These are phyloP conservation scores for Silvanus unidentatus DNA, from an alignment of 2,888 invertebrate species.

Conservation along the genomic window DNA sequence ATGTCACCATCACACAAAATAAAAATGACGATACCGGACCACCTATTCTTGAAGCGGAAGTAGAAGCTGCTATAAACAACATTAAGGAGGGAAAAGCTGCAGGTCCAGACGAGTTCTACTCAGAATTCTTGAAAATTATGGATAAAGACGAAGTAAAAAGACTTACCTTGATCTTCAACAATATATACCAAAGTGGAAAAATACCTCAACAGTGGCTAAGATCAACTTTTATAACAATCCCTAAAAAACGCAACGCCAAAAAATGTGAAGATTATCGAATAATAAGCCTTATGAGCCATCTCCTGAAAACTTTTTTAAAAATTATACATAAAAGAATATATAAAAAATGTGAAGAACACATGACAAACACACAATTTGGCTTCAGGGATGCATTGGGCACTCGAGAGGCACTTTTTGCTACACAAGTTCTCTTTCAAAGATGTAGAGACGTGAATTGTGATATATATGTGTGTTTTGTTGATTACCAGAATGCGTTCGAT, in stretches of 20 bases:
- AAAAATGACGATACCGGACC: no score
- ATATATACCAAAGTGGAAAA: constrained; percentile 10
- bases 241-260: constrained; percentile 13
- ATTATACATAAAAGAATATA: no score
- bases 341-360: constrained; percentile 11
- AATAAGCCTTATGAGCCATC: constrained; percentile 18
- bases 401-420: constrained; percentile 11
- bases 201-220: constrained; percentile 11
- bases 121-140: constrained; percentile 16
- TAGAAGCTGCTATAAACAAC: constrained; percentile 12
- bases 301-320: no score
- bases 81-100: constrained; percentile 14
- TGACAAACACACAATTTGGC: constrained; percentile 13
- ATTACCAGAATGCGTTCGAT: constrained; percentile 15
- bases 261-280: constrained; percentile 15
- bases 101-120: constrained; percentile 10
- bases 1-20: no score
- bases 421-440: constrained; percentile 8
- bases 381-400: constrained; percentile 13
- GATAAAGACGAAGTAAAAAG: constrained; percentile 13
- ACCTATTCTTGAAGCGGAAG: constrained; percentile 8
- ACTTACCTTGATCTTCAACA: constrained; percentile 13
- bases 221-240: constrained; percentile 14
- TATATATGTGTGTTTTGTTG: constrained; percentile 9
- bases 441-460: constrained; percentile 11